These are phyloP conservation scores for Acipenser transmontanus DNA, from an alignment of 2,797 vertebrate genomes.

Conservation along the genomic window DNA sequence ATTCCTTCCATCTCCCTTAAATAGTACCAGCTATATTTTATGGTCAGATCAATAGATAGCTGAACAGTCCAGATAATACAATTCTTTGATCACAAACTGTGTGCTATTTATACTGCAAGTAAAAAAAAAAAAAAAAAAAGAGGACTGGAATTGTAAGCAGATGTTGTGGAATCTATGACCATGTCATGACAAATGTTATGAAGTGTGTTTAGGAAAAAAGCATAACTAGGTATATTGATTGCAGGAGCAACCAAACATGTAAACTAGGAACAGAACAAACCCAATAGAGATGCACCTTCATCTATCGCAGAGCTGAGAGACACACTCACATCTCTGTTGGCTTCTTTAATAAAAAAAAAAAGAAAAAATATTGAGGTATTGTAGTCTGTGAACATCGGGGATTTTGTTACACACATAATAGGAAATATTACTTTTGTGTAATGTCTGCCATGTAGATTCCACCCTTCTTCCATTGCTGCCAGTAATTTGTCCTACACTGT, in stretches of 20 bases:
- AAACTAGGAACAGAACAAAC: conserved; percentile 22
- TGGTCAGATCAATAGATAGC: conserved; percentile 15
- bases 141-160: conserved; percentile 25
- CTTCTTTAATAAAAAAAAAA: too few species aligned
- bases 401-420: too few species aligned
- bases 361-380: too few species aligned
- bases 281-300: conserved; percentile 26
- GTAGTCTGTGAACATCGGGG: too few species aligned
- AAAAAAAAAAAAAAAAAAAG: conserved; percentile 7
- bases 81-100: conserved; percentile 22
- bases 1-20: conserved; percentile 8
- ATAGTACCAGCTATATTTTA: conserved; percentile 7
- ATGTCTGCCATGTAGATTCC: too few species aligned
- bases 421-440: too few species aligned
- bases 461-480: background rate
- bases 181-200: conserved; percentile 41
- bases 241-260: conserved; percentile 25
- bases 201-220: conserved; percentile 27
- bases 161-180: conserved; percentile 28
- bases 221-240: conserved; percentile 28
- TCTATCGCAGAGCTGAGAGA: conserved; percentile 23
- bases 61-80: background rate
- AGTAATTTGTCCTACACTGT: conserved; percentile 2
- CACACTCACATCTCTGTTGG: conserved; percentile 20
- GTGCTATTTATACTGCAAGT: conserved; percentile 12